Percentiles rank a stretch among this genome's conserved stretches.
These are phyloP conservation scores for Galemys pyrenaicus DNA, from an alignment of 2,113 vertebrate genomes.

Conservation along the genomic window DNA sequence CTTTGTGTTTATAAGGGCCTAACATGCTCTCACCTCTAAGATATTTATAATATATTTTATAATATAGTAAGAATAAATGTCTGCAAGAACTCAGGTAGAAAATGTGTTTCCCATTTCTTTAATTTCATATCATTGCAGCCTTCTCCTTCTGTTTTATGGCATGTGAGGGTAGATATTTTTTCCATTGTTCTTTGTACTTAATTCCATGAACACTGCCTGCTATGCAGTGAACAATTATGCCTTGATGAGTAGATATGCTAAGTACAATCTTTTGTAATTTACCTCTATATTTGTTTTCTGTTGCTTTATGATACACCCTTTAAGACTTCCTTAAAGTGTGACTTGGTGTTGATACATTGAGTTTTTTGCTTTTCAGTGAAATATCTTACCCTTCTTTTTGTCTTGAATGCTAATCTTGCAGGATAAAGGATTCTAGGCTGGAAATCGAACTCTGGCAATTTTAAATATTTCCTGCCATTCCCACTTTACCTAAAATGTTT, in stretches of 20 bases:
- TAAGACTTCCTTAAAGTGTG: too few relatives aligned
- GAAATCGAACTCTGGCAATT: too few relatives aligned
- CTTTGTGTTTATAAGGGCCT: not conserved
- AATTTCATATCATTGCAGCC: not conserved
- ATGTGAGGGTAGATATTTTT: not conserved
- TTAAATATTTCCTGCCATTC: too few relatives aligned
- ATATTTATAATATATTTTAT: too few relatives aligned
- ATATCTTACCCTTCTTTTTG: too few relatives aligned
- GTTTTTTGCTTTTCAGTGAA: too few relatives aligned
- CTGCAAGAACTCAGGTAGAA: not conserved
- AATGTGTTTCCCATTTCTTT: not conserved
- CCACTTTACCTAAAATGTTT: too few relatives aligned
- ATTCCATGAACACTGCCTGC: not conserved
- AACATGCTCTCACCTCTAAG: rapidly evolving
- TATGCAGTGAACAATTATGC: not conserved
- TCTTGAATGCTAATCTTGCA: too few relatives aligned
- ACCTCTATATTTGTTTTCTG: too few relatives aligned
- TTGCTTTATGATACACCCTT: too few relatives aligned
- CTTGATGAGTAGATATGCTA: not conserved
- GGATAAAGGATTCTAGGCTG: too few relatives aligned
- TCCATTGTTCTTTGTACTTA: not conserved
- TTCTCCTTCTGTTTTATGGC: not conserved
- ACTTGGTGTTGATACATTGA: too few relatives aligned
- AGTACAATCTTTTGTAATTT: not conserved
- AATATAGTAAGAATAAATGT: not conserved